These are phyloP conservation scores for Pyrgus malvae DNA, from an alignment of 2,888 invertebrate genomes.

Conservation along the genomic window DNA sequence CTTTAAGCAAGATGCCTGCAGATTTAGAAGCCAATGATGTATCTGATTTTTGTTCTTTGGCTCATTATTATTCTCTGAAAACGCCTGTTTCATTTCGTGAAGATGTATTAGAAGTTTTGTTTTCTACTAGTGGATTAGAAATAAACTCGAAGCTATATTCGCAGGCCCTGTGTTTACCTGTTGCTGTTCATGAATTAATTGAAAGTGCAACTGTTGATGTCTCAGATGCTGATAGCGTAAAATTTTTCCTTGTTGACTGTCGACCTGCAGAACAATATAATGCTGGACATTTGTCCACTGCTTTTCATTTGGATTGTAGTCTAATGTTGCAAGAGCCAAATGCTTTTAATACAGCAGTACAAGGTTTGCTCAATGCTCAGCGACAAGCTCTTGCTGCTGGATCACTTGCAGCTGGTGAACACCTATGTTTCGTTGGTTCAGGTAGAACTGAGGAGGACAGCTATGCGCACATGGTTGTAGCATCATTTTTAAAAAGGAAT, in stretches of 20 bases:
- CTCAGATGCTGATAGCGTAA: conserved; percentile 84
- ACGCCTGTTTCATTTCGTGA: conserved; percentile 96
- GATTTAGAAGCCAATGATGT: conserved; percentile 97
- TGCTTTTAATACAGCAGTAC: conserved; percentile 96
- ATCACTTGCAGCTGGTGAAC: conserved; percentile 92
- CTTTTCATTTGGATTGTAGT: conserved; percentile 98
- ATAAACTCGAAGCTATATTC: conserved; percentile 85
- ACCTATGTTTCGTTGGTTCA: conserved; percentile 96
- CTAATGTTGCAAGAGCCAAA: conserved; percentile 98
- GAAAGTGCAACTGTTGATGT: conserved; percentile 88
- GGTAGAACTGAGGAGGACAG: conserved; percentile 96
- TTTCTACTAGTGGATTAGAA: conserved; percentile 79
- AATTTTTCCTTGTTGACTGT: conserved; percentile 98
- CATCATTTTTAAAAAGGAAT: conserved; percentile 96
- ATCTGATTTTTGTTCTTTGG: conserved; percentile 96
- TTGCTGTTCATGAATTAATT: conserved; percentile 96
- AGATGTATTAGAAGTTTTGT: conserved; percentile 87
- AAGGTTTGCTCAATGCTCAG: conserved; percentile 94
- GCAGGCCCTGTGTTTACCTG: conserved; percentile 96
- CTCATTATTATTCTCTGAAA: conserved; percentile 96
- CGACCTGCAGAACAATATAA: conserved; percentile 98
- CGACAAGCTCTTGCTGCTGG: conserved; percentile 92
- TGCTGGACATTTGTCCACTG: conserved; percentile 97
- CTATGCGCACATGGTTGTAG: conserved; percentile 98
- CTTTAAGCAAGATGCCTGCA: conserved; percentile 88